Conservation (phyloP, 2,113 vertebrate species). For the Cardinalis cardinalis region DNA sequence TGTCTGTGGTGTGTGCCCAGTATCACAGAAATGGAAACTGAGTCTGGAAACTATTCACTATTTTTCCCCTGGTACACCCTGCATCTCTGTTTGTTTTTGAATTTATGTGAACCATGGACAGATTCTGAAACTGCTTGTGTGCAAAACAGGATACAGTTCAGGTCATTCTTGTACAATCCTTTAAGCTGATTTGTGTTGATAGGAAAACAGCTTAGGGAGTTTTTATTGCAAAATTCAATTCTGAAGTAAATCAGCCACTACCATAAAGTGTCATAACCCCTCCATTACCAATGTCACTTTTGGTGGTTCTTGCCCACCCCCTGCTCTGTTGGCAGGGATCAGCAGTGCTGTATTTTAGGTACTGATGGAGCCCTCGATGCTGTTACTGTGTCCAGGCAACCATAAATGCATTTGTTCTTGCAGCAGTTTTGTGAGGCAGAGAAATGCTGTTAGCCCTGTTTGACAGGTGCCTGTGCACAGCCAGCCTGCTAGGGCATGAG, state of each 20-base stretch:
- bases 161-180: neutral
- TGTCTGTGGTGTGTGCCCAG: neutral
- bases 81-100: neutral
- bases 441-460: neutral
- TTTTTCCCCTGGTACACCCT: neutral
- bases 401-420: neutral
- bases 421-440: neutral
- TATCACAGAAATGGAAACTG: neutral
- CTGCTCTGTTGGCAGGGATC: neutral
- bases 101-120: neutral
- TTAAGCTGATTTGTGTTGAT: neutral
- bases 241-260: neutral
- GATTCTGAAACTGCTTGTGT: neutral
- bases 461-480: neutral
- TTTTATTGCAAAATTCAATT: neutral
- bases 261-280: neutral
- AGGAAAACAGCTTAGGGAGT: neutral
- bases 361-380: neutral
- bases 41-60: neutral
- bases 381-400: neutral
- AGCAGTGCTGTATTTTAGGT: neutral
- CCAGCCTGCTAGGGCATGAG: neutral
- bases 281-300: neutral
- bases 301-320: neutral
- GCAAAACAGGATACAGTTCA: neutral